Evolutionary conservation across 2,113 vertebrate genomes (phyloP).

Genomic region (Equus quagga): DNA sequence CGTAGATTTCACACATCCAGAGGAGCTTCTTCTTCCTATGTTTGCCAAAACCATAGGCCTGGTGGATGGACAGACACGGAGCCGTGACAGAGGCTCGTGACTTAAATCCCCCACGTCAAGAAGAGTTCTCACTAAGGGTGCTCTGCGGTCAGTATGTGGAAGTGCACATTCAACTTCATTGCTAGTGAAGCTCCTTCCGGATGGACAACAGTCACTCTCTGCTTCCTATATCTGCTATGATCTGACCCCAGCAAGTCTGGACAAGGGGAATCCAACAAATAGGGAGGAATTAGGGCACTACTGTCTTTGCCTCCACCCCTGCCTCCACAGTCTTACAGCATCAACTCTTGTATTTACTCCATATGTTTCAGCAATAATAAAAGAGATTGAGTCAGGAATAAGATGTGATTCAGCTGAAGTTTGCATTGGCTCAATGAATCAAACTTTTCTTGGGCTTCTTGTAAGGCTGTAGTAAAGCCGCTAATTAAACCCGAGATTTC

Average conservation of each 20-base stretch:
- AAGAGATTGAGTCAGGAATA: background rate
- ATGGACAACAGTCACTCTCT: background rate
- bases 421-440: slow-evolving; percentile 23
- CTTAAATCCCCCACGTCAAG: background rate
- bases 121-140: background rate
- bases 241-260: background rate
- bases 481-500: background rate
- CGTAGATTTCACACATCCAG: background rate
- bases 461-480: background rate
- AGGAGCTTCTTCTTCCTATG: background rate
- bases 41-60: background rate
- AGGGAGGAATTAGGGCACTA: background rate
- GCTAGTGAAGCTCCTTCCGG: background rate
- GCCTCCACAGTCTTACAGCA: background rate
- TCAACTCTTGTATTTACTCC: background rate
- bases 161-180: background rate
- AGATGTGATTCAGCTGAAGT: background rate
- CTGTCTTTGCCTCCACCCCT: background rate
- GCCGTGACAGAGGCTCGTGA: background rate
- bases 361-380: background rate
- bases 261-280: background rate
- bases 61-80: background rate
- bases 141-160: background rate
- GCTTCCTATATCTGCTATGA: background rate
- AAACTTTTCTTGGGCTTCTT: background rate